phyloP scores from a whole-genome alignment of 2,888 invertebrate species.

The Nycteola revayana region DNA sequence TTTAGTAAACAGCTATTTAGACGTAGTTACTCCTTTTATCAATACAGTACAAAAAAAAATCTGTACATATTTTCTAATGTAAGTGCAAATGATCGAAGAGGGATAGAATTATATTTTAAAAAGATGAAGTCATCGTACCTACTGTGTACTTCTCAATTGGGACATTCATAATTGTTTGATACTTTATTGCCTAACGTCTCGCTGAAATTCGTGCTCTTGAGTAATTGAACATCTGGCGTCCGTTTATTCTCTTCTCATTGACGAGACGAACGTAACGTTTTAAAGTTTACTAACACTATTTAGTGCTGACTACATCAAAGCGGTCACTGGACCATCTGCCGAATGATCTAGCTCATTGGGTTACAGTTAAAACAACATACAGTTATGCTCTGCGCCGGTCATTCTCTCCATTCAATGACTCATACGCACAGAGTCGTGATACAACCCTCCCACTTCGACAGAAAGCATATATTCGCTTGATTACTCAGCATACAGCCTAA shows the following conservation, averaged over 20 bases:
- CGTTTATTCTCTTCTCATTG: background rate
- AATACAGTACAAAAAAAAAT: too few species aligned
- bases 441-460: too few species aligned
- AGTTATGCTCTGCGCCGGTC: constrained; percentile 28
- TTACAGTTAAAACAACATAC: constrained; percentile 35
- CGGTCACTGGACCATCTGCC: constrained; percentile 30
- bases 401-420: constrained; percentile 16
- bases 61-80: too few species aligned
- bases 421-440: constrained; percentile 4
- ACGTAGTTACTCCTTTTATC: too few species aligned
- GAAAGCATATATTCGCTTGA: background rate
- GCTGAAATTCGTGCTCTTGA: background rate
- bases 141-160: background rate
- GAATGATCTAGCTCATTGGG: constrained; percentile 45
- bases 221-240: background rate
- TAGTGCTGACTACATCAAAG: constrained; percentile 19
- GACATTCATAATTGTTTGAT: too few species aligned
- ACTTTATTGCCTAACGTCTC: too few species aligned
- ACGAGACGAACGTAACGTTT: background rate
- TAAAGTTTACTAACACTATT: background rate
- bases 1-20: too few species aligned
- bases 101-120: too few species aligned
- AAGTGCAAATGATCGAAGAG: too few species aligned
- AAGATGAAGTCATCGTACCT: background rate
- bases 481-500: constrained; percentile 2